Evolutionary conservation across 2,797 vertebrate genomes (phyloP).

Genomic region (Platyrinchus mystaceus): DNA sequence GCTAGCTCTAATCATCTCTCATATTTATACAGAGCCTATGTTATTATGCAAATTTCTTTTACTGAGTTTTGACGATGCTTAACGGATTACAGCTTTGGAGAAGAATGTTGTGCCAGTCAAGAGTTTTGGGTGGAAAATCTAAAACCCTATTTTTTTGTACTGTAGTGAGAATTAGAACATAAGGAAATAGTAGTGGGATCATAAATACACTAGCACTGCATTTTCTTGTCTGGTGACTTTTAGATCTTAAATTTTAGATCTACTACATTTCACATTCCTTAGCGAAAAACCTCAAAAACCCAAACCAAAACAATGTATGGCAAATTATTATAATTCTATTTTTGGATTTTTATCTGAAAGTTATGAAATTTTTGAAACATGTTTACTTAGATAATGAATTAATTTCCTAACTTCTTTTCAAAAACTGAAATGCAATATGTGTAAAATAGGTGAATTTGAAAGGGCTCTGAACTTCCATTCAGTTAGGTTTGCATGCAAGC

Average conservation of each 20-base stretch:
- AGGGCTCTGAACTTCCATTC: background rate
- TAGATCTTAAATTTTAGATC: background rate
- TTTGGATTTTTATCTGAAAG: background rate
- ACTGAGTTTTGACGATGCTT: background rate
- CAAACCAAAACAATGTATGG: background rate
- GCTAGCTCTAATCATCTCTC: background rate
- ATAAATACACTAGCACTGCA: background rate
- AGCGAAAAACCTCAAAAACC: background rate
- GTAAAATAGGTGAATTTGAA: background rate
- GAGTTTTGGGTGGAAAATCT: background rate
- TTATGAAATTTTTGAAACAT: background rate
- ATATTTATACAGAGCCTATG: background rate
- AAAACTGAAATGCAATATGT: background rate
- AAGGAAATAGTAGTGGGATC: background rate
- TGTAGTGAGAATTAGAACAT: background rate
- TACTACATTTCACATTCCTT: background rate
- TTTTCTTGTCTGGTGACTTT: background rate
- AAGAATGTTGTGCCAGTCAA: background rate
- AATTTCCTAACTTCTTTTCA: background rate
- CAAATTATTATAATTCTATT: background rate
- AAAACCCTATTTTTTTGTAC: background rate
- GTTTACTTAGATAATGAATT: background rate
- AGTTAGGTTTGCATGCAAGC: background rate
- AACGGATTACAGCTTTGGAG: background rate
- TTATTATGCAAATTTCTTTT: background rate